These are phyloP conservation scores for Sarcophaga rosellei DNA, from an alignment of 2,888 invertebrate genomes.

Conservation along the genomic window DNA sequence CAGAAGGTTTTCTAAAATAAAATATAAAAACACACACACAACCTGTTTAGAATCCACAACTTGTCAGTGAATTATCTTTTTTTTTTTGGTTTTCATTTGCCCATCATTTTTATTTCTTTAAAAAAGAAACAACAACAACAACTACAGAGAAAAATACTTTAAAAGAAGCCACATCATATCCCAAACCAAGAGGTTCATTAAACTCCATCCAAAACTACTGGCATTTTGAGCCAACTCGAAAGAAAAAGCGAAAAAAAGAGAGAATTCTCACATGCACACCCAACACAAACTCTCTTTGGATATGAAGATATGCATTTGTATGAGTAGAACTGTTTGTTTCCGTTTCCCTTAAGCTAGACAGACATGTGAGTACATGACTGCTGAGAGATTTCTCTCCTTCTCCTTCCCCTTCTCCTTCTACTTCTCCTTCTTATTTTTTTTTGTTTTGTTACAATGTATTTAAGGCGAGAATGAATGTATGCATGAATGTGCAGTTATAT, in stretches of 20 bases:
- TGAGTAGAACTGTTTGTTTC: slow-evolving; percentile 27
- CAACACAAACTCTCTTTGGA: neutral
- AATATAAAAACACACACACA: neutral
- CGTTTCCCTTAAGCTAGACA: slow-evolving; percentile 1
- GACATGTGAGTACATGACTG: neutral
- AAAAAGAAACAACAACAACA: no score
- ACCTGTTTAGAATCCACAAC: neutral
- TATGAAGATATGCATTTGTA: slow-evolving; percentile 11
- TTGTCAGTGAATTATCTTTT: neutral
- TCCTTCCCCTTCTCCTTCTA: no score
- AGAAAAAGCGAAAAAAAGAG: slow-evolving; percentile 11
- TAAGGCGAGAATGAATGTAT: neutral
- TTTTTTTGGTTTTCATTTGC: neutral
- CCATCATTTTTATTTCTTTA: neutral
- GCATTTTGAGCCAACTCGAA: slow-evolving; percentile 42
- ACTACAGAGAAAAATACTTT: neutral
- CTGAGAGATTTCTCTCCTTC: neutral
- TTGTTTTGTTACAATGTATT: neutral
- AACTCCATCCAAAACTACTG: slow-evolving; percentile 65
- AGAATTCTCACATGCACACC: neutral
- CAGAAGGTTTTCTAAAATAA: no score
- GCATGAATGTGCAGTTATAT: neutral
- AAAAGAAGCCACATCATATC: neutral
- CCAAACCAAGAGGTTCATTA: slow-evolving; percentile 63
- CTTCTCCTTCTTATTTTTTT: neutral